Evolutionary conservation across 2,888 invertebrate genomes (phyloP).

Genomic region (Alloscopus bannaensis): DNA sequence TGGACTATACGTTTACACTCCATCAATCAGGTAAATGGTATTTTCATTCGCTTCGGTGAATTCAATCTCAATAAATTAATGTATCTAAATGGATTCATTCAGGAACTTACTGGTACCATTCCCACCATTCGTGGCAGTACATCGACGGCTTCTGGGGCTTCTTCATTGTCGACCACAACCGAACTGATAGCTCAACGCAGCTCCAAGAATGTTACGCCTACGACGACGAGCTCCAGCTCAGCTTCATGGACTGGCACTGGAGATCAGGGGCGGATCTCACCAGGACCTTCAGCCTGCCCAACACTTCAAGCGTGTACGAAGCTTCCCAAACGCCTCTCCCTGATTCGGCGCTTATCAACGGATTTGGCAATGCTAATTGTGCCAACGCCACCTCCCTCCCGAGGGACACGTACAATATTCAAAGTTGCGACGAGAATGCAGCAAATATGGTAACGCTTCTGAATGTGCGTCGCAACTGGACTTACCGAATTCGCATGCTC

Average conservation of each 20-base stretch:
- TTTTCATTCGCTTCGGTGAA: no score
- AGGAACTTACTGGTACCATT: conserved; percentile 21
- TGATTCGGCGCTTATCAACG: conserved; percentile 38
- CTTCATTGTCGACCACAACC: conserved; percentile 16
- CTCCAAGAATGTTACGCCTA: no score
- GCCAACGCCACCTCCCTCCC: no score
- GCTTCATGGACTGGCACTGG: not conserved
- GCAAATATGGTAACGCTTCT: not conserved
- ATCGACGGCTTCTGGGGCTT: conserved; percentile 40
- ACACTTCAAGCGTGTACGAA: not conserved
- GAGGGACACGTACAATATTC: no score
- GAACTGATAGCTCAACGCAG: not conserved
- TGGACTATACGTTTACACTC: conserved; percentile 62
- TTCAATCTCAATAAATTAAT: no score
- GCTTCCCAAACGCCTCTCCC: conserved; percentile 24
- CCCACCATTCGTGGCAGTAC: conserved; percentile 43
- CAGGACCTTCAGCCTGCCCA: not conserved
- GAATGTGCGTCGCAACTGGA: not conserved
- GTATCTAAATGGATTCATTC: no score
- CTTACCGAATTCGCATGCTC: conserved; percentile 49
- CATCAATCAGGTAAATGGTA: conserved; percentile 37
- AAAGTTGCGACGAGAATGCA: no score
- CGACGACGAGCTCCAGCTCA: not conserved
- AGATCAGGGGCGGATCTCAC: conserved; percentile 11
- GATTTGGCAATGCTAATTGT: conserved; percentile 6